Conservation (phyloP, 2,113 vertebrate species). For the Tautogolabrus adspersus region DNA sequence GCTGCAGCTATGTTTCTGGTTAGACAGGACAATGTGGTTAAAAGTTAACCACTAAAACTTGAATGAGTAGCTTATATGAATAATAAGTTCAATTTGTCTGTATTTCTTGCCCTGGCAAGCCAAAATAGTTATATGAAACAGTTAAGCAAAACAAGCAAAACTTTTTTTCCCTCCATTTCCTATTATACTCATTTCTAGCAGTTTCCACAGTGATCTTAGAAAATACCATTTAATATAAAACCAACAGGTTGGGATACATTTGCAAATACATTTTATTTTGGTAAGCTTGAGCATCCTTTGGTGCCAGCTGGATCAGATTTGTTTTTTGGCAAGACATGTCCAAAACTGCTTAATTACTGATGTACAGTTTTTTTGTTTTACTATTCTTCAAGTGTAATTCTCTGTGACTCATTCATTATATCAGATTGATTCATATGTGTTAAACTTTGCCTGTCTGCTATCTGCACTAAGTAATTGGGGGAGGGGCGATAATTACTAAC, state of each 20-base stretch:
- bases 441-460: conserved; percentile 8
- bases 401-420: neutral
- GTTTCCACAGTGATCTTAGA: neutral
- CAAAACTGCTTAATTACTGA: conserved; percentile 28
- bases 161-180: neutral
- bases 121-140: neutral
- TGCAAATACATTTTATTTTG: conserved; percentile 34
- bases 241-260: conserved; percentile 24
- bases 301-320: conserved; percentile 49
- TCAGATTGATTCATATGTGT: conserved; percentile 5
- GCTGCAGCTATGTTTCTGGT: conserved; percentile 68
- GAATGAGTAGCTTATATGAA: conserved; percentile 41
- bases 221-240: conserved; percentile 10
- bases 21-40: conserved; percentile 49
- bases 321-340: conserved; percentile 25
- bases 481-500: conserved; percentile 7
- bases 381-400: conserved; percentile 20
- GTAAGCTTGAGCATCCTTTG: conserved; percentile 44
- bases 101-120: conserved; percentile 28
- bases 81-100: conserved; percentile 14
- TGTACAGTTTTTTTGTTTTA: neutral
- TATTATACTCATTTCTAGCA: conserved; percentile 17
- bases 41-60: conserved; percentile 65
- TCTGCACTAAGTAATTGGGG: neutral
- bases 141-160: neutral